Evolutionary conservation across 2,888 invertebrate genomes (phyloP).

Genomic region (Thelaira solivaga): DNA sequence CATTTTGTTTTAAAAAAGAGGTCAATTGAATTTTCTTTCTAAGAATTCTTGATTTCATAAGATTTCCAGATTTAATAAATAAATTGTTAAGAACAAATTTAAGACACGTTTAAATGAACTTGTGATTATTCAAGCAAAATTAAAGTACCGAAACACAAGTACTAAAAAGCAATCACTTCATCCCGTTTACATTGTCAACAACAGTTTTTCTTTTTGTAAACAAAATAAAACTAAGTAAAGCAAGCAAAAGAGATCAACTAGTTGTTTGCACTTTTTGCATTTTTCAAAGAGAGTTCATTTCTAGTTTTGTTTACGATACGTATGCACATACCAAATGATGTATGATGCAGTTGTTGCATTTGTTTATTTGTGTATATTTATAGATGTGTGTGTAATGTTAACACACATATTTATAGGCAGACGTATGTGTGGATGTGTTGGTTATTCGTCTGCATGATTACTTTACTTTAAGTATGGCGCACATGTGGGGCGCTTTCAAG

Average conservation of each 20-base stretch:
- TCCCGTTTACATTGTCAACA: not conserved
- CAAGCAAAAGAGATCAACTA: not conserved
- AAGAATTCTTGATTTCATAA: too few relatives aligned
- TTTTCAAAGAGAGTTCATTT: not conserved
- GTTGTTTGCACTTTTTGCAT: slow-evolving; percentile 20
- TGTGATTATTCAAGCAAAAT: too few relatives aligned
- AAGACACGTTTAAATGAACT: too few relatives aligned
- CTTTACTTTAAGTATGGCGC: slow-evolving; percentile 59
- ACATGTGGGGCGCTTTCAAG: slow-evolving; percentile 72
- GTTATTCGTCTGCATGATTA: slow-evolving; percentile 24
- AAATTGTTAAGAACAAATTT: too few relatives aligned
- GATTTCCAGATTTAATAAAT: too few relatives aligned
- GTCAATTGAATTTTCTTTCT: too few relatives aligned
- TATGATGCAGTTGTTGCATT: too few relatives aligned
- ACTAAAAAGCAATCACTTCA: not conserved
- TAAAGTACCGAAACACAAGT: not conserved
- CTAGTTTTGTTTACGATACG: not conserved
- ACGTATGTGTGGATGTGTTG: not conserved
- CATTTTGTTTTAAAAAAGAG: too few relatives aligned
- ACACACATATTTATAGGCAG: not conserved
- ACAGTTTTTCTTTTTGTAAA: slow-evolving; percentile 24
- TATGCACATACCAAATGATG: too few relatives aligned
- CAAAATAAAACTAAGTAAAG: slow-evolving; percentile 8
- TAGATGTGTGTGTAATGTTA: not conserved
- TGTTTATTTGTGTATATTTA: too few relatives aligned